Evolutionary conservation across 2,888 invertebrate genomes (phyloP).

Genomic region (Folsomia candida): DNA sequence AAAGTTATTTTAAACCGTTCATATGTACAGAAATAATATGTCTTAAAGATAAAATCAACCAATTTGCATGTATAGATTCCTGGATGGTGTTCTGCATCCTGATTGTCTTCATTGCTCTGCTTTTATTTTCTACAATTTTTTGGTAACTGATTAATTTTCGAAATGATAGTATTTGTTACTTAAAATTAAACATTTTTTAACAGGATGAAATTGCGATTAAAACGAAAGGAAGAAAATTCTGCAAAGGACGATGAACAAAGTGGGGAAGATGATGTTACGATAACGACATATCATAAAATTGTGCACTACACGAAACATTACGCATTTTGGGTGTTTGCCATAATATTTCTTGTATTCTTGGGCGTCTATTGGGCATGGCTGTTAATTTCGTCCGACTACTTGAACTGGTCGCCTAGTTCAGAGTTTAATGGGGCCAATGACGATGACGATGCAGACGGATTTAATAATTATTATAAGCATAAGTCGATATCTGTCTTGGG

Average conservation of each 20-base stretch:
- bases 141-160: not conserved
- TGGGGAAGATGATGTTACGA: not conserved
- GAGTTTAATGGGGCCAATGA: not conserved
- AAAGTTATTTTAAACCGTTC: too few species aligned
- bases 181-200: not conserved
- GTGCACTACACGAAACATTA: not conserved
- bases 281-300: not conserved
- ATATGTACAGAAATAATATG: too few species aligned
- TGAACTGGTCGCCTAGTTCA: not conserved
- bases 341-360: not conserved
- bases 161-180: not conserved
- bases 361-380: not conserved
- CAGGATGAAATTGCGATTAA: not conserved
- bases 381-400: not conserved
- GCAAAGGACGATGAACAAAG: too few species aligned
- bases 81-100: not conserved
- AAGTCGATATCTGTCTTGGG: too few species aligned
- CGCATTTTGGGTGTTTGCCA: not conserved
- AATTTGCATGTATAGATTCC: too few species aligned
- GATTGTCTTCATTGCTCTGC: not conserved
- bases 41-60: too few species aligned
- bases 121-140: not conserved
- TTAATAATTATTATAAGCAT: too few species aligned
- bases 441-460: not conserved
- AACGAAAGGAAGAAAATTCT: not conserved